A percentile compares a stretch with the other conserved stretches of the same genome.
These are phyloP conservation scores for Phocides pigmalion DNA, from an alignment of 1,140 invertebrate species.

Conservation along the genomic window DNA sequence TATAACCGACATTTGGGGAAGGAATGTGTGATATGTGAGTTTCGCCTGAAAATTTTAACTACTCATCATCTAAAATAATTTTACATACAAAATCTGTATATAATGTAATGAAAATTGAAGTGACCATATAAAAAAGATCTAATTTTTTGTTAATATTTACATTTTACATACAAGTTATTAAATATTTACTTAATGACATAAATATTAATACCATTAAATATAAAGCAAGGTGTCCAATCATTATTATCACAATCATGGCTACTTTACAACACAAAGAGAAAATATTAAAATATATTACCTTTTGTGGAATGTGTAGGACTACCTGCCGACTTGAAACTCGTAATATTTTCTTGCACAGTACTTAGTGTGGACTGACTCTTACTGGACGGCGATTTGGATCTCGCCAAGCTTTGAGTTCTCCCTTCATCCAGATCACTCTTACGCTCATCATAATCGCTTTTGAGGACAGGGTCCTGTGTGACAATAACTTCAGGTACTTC, in stretches of 20 bases:
- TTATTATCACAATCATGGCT: no score
- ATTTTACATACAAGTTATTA: no score
- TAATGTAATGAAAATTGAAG: slow-evolving; percentile 2
- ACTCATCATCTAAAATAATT: slow-evolving; percentile 42
- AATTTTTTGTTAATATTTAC: neutral
- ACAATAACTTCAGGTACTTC: slow-evolving; percentile 55
- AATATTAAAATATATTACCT: slow-evolving; percentile 42
- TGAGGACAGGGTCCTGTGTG: slow-evolving; percentile 37
- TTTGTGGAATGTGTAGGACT: slow-evolving; percentile 58
- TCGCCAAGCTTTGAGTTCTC: slow-evolving; percentile 37
- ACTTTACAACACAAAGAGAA: no score
- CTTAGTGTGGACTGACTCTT: slow-evolving; percentile 67
- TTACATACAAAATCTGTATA: neutral
- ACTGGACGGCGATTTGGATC: slow-evolving; percentile 66
- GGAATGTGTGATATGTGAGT: slow-evolving; percentile 57
- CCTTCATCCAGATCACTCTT: slow-evolving; percentile 24
- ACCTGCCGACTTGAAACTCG: slow-evolving; percentile 62
- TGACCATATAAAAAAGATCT: no score
- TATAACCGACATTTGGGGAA: slow-evolving; percentile 72
- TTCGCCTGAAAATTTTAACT: slow-evolving; percentile 76
- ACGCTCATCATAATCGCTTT: slow-evolving; percentile 27
- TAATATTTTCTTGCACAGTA: slow-evolving; percentile 66
- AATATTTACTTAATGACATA: no score
- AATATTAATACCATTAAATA: no score
- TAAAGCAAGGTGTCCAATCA: no score